These are phyloP conservation scores for Hydrotaea diabolus DNA, from an alignment of 2,888 invertebrate genomes.

Conservation along the genomic window DNA sequence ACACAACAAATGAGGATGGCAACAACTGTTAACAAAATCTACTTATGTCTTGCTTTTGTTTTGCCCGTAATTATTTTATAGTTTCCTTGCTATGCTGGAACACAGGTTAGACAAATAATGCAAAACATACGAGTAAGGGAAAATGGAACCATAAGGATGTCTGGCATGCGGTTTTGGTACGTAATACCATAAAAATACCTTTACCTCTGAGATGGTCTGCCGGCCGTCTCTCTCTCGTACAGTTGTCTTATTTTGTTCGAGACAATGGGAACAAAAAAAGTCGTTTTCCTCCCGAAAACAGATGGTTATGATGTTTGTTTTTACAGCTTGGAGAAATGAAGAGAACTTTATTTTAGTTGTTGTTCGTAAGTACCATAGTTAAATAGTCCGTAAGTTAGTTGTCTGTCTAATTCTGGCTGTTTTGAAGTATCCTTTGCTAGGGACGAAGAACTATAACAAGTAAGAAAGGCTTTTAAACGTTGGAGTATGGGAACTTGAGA, in stretches of 20 bases:
- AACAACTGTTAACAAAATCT: slow-evolving; percentile 53
- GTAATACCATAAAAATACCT: slow-evolving; percentile 19
- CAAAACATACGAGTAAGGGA: not conserved
- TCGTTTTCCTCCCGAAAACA: not conserved
- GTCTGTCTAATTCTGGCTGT: no score
- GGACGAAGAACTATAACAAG: no score
- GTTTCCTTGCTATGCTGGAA: not conserved
- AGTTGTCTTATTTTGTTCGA: slow-evolving; percentile 3
- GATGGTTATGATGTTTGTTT: not conserved
- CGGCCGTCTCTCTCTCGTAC: not conserved
- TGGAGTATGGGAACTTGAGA: no score
- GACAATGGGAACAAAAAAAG: not conserved
- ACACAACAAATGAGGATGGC: not conserved
- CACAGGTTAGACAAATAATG: not conserved
- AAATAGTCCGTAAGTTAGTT: slow-evolving; percentile 47
- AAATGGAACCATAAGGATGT: slow-evolving; percentile 39
- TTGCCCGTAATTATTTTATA: slow-evolving; percentile 45
- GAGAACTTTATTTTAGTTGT: slow-evolving; percentile 26
- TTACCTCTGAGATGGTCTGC: not conserved
- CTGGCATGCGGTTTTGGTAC: slow-evolving; percentile 59
- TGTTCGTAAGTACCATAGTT: slow-evolving; percentile 29
- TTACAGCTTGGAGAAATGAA: not conserved
- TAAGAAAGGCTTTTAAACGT: no score
- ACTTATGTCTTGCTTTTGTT: slow-evolving; percentile 35
- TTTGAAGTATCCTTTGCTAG: no score